Evolutionary conservation across 2,113 vertebrate species (phyloP).

Genomic region (Anhinga anhinga): DNA sequence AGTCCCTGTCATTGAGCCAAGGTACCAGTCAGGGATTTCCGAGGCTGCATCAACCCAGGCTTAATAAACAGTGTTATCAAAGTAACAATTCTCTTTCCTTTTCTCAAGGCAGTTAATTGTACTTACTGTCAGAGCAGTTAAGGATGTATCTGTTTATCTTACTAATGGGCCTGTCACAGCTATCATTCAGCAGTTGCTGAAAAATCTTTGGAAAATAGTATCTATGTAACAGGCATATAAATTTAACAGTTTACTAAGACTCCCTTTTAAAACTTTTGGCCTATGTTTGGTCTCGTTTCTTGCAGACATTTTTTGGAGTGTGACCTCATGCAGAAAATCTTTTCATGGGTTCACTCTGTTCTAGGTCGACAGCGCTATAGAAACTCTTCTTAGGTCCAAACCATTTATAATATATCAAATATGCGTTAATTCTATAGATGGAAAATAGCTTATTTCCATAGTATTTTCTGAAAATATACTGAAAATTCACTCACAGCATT

Average conservation of each 20-base stretch:
- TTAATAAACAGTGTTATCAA: neutral
- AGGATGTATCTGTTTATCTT: neutral
- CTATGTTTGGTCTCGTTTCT: neutral
- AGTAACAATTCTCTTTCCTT: neutral
- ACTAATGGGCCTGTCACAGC: neutral
- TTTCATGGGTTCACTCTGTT: neutral
- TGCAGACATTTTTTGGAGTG: neutral
- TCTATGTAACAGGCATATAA: neutral
- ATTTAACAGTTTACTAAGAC: neutral
- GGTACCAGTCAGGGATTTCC: neutral
- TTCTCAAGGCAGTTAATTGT: neutral
- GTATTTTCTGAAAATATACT: slow-evolving; percentile 2
- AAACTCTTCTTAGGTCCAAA: neutral
- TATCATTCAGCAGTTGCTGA: neutral
- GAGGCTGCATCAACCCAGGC: neutral
- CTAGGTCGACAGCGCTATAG: neutral
- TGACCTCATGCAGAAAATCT: neutral
- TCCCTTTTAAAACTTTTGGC: neutral
- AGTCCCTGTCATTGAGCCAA: neutral
- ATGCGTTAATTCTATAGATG: neutral
- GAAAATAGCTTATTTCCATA: neutral
- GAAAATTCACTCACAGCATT: neutral
- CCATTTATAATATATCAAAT: neutral
- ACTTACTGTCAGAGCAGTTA: neutral
- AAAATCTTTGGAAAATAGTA: neutral